Conservation (phyloP, 1,140 invertebrate species). For the Brevipalpus yothersi region DNA sequence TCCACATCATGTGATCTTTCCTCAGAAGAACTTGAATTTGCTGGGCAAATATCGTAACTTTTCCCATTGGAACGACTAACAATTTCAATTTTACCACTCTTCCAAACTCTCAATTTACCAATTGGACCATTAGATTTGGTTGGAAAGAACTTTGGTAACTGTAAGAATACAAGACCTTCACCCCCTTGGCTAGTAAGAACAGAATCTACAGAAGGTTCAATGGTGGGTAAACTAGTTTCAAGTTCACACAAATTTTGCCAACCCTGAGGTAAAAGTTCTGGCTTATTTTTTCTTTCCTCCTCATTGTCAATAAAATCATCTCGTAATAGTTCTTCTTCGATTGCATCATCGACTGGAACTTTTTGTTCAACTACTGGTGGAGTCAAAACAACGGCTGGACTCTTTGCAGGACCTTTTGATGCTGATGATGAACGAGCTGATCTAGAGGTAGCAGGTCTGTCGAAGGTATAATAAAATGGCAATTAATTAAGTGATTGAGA, state of each 20-base stretch:
- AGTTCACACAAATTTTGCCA: background rate
- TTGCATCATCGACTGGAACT: background rate
- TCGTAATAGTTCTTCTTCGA: slow-evolving; percentile 3
- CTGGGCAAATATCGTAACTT: too few relatives aligned
- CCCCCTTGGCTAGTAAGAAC: background rate
- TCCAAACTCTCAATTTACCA: background rate
- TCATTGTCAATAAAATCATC: slow-evolving; percentile 13
- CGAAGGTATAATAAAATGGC: background rate
- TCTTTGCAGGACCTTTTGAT: background rate
- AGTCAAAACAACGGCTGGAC: background rate
- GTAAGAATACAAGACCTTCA: background rate
- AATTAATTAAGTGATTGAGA: background rate
- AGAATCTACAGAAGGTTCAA: background rate
- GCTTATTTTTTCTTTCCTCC: slow-evolving; percentile 10
- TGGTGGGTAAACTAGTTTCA: background rate
- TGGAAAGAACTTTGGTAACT: background rate
- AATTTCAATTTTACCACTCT: background rate
- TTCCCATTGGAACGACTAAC: background rate
- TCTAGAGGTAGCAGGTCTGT: background rate
- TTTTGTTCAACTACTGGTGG: background rate
- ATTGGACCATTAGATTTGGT: background rate
- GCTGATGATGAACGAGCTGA: background rate
- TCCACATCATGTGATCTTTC: too few relatives aligned
- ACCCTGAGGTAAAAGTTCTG: background rate
- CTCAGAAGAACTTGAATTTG: too few relatives aligned